These are phyloP conservation scores for Leucophenga maculata DNA, from an alignment of 2,888 invertebrate species.

Conservation along the genomic window DNA sequence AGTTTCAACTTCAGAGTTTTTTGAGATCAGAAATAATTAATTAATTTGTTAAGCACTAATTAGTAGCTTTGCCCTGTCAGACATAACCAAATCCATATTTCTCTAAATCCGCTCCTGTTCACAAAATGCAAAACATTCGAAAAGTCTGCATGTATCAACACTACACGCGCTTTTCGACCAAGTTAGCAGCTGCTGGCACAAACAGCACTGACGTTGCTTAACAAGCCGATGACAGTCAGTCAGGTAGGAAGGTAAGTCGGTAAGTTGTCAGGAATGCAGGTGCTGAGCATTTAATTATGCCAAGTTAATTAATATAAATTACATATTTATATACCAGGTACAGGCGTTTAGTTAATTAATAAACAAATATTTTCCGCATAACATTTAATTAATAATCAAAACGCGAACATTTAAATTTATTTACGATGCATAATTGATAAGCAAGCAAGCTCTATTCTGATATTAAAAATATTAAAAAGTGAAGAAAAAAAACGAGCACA, in stretches of 20 bases:
- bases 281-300: conserved; percentile 63
- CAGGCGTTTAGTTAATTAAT: conserved; percentile 32
- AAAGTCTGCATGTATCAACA: no score
- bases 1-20: no score
- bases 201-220: not conserved
- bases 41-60: no score
- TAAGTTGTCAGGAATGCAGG: conserved; percentile 49
- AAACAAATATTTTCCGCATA: conserved; percentile 59
- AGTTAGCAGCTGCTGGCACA: conserved; percentile 33
- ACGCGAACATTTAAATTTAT: not conserved
- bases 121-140: no score
- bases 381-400: conserved; percentile 52
- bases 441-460: not conserved
- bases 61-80: no score
- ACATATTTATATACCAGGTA: not conserved
- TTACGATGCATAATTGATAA: conserved; percentile 1
- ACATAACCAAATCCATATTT: no score
- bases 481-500: no score
- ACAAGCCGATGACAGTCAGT: not conserved
- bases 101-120: no score
- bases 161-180: no score
- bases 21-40: no score
- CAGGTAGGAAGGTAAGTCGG: not conserved
- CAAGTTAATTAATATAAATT: conserved; percentile 60
- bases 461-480: no score